phyloP scores from a whole-genome alignment of 1,140 invertebrate genomes.

The Scaptomyza montana region DNA sequence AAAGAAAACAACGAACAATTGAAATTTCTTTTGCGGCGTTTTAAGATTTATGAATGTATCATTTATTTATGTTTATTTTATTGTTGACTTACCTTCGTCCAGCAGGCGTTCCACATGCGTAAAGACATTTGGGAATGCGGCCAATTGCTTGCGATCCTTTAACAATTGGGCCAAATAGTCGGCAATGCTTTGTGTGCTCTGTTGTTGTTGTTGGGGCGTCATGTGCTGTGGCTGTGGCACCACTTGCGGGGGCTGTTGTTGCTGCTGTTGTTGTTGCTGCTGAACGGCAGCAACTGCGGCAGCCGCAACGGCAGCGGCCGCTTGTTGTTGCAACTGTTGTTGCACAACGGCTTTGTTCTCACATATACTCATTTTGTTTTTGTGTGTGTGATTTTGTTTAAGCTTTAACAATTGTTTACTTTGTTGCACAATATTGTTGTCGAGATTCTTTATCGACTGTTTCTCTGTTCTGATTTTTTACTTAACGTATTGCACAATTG shows the following conservation, averaged over 20 bases:
- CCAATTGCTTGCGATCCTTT: constrained; percentile 99
- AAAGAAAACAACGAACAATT: neutral
- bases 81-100: constrained; percentile 94
- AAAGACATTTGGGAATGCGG: constrained; percentile 99
- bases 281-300: constrained; percentile 54
- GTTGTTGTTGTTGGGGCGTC: constrained; percentile 85
- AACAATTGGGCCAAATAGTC: constrained; percentile 99
- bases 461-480: constrained; percentile 53
- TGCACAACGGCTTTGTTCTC: constrained; percentile 86
- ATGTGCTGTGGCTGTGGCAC: constrained; percentile 84
- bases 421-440: constrained; percentile 50
- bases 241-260: constrained; percentile 65
- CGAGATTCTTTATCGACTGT: constrained; percentile 67
- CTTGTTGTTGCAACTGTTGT: constrained; percentile 75
- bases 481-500: constrained; percentile 67
- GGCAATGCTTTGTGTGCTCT: constrained; percentile 97
- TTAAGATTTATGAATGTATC: neutral
- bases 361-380: constrained; percentile 86
- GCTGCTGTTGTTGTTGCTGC: constrained; percentile 52
- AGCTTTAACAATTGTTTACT: constrained; percentile 59
- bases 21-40: neutral
- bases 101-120: constrained; percentile 99
- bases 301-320: constrained; percentile 59
- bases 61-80: too few relatives aligned
- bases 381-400: constrained; percentile 39